Evolutionary conservation across 2,888 invertebrate species (phyloP), one percentile per base, ranked within the genome.

Genomic region (Dicycla oo): DNA sequence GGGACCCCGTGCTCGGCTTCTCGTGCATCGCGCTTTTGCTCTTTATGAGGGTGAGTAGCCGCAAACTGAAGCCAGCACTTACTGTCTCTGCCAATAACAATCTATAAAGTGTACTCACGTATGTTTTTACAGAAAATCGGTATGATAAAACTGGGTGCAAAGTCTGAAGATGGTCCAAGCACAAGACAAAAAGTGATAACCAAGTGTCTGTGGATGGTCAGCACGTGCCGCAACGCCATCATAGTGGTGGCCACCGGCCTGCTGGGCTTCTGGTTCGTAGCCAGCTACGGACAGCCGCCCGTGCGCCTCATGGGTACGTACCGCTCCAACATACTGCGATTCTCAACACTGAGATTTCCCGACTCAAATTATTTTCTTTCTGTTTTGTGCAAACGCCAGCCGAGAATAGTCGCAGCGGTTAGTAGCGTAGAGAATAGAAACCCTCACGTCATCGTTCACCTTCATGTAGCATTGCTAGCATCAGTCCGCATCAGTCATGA

Each of bases 201-300:
- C 84, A 97, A 97, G 91, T 89, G 96, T 6, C 91, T 98, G 83
- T 98, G 98, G 98, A 92, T 98, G 77, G 95, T 98, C 84, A 98
- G 98, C 72, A 98, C 98, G 2, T 97, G 98, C 20, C 96, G 98
- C 78, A 98, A 98, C 93, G 98, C 98, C 30, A 97, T 98, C 85
- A 96, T 98, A 72, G 98, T 98, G n/a, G 93, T 98, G 23, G 92
- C 97, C 30, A 97, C 98, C 84, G 98, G 98, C 72, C 92, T 97
- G 69, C 96, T 98, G 74, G 98, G 98, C 81, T 97, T 95, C 93
- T 96, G 97, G 86, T 97, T 97, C 87, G 95, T 96, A 64, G 83
- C 89, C 67, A 91, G 94, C 49, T 95, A 95, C 15, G 96, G 94
- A 15, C 86, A 92, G 4, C 90, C 96, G 13, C 98, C 98, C 7